Evolutionary conservation across 2,797 vertebrate species (phyloP).

Genomic region (Sebastes steindachneri): DNA sequence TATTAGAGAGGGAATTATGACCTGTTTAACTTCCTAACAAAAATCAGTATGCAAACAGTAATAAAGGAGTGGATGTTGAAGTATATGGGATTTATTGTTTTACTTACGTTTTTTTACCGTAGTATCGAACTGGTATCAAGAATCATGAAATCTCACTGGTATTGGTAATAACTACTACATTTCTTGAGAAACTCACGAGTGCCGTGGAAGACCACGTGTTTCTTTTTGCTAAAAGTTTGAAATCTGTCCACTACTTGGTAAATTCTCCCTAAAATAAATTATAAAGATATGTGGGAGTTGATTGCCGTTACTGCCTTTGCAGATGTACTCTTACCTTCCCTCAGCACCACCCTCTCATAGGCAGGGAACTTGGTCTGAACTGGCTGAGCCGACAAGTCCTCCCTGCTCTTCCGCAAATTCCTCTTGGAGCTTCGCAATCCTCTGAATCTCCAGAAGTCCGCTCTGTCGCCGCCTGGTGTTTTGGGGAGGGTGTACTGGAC

Average conservation of each 20-base stretch:
- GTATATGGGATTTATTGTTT: too few species aligned
- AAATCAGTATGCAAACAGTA: too few species aligned
- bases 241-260: not conserved
- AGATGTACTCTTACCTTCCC: conserved; percentile 87
- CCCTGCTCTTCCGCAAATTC: conserved; percentile 97
- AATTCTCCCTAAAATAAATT: not conserved
- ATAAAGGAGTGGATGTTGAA: too few species aligned
- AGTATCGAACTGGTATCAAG: too few species aligned
- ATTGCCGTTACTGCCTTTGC: not conserved
- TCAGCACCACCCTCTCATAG: conserved; percentile 97
- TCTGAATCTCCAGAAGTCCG: conserved; percentile 97
- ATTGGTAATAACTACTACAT: fast-evolving
- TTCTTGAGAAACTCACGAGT: too few species aligned
- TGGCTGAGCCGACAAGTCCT: conserved; percentile 96
- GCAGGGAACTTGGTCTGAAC: conserved; percentile 99
- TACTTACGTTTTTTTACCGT: too few species aligned
- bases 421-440: conserved; percentile 96
- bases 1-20: too few species aligned
- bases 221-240: not conserved
- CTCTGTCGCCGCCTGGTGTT: conserved; percentile 95
- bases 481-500: conserved; percentile 99
- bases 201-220: not conserved
- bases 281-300: not conserved
- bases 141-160: too few species aligned
- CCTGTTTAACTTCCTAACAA: too few species aligned